Conservation (phyloP, 2,888 invertebrate genomes). For the Spisula subtruncata region DNA sequence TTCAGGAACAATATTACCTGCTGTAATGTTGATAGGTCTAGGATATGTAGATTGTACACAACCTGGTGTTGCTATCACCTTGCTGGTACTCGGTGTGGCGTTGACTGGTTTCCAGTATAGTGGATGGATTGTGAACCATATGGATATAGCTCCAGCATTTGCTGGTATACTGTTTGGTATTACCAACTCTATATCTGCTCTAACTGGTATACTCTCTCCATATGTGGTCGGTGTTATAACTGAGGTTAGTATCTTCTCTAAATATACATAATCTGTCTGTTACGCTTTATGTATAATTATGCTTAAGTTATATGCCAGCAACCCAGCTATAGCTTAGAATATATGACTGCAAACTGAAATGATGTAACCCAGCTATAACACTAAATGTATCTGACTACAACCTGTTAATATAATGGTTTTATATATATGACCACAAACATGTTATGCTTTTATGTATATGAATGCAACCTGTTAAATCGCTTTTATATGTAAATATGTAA, state of each 20-base stretch:
- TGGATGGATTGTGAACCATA: slow-evolving; percentile 87
- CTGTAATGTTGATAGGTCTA: slow-evolving; percentile 83
- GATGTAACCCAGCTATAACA: too few relatives aligned
- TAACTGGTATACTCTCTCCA: slow-evolving; percentile 87
- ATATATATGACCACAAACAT: too few relatives aligned
- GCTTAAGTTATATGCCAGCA: too few relatives aligned
- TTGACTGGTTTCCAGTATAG: slow-evolving; percentile 85
- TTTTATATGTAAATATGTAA: too few relatives aligned
- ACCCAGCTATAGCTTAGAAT: too few relatives aligned
- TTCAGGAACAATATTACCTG: slow-evolving; percentile 85
- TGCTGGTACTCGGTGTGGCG: slow-evolving; percentile 84
- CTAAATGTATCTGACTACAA: too few relatives aligned
- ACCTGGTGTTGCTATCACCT: slow-evolving; percentile 80
- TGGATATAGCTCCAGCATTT: slow-evolving; percentile 87
- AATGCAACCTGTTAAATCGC: too few relatives aligned
- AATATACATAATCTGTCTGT: background rate
- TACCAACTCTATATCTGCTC: slow-evolving; percentile 86
- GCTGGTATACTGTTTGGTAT: slow-evolving; percentile 87
- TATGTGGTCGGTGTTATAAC: slow-evolving; percentile 85
- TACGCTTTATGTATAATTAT: too few relatives aligned
- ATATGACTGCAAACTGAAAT: too few relatives aligned
- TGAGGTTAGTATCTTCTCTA: slow-evolving; percentile 47
- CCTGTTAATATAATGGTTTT: too few relatives aligned
- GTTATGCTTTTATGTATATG: too few relatives aligned
- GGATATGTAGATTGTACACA: slow-evolving; percentile 86